Conservation (phyloP, 2,888 invertebrate genomes). For the Caenorhabditis angaria region DNA sequence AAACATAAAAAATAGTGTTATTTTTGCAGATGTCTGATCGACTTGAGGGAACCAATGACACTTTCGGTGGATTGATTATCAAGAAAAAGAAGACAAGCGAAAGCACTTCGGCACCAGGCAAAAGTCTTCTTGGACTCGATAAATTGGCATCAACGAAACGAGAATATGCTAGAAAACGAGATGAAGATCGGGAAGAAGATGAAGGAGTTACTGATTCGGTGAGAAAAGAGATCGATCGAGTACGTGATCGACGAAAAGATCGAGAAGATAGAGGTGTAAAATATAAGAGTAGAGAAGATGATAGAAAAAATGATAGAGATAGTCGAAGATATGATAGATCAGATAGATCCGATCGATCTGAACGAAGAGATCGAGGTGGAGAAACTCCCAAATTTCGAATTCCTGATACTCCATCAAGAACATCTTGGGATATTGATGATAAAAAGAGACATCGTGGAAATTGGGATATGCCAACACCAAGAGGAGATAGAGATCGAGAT, state of each 20-base stretch:
- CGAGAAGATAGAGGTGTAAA: slow-evolving; percentile 42
- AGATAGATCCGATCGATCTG: slow-evolving; percentile 21
- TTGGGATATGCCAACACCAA: slow-evolving; percentile 92
- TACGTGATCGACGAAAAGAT: slow-evolving; percentile 44
- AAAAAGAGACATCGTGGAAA: slow-evolving; percentile 72
- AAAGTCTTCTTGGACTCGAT: slow-evolving; percentile 74
- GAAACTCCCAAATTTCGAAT: slow-evolving; percentile 58
- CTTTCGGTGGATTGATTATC: slow-evolving; percentile 50
- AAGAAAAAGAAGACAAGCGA: slow-evolving; percentile 36
- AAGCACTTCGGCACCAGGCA: slow-evolving; percentile 14
- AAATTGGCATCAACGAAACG: slow-evolving; percentile 73
- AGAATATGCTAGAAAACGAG: slow-evolving; percentile 48
- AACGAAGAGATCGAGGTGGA: slow-evolving; percentile 32
- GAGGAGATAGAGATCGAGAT: slow-evolving; percentile 28
- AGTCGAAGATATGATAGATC: not conserved
- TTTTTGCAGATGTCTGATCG: slow-evolving; percentile 51
- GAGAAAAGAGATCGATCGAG: slow-evolving; percentile 53
- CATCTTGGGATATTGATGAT: slow-evolving; percentile 68
- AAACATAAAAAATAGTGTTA: not conserved
- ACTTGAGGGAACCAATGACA: slow-evolving; percentile 47
- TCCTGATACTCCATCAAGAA: slow-evolving; percentile 66
- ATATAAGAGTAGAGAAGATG: slow-evolving; percentile 34
- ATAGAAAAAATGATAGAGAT: slow-evolving; percentile 28
- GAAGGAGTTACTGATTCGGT: slow-evolving; percentile 58
- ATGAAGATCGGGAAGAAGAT: slow-evolving; percentile 51